Evolutionary conservation across 2,113 vertebrate genomes (phyloP).

Genomic region (Triplophysa tibetana): DNA sequence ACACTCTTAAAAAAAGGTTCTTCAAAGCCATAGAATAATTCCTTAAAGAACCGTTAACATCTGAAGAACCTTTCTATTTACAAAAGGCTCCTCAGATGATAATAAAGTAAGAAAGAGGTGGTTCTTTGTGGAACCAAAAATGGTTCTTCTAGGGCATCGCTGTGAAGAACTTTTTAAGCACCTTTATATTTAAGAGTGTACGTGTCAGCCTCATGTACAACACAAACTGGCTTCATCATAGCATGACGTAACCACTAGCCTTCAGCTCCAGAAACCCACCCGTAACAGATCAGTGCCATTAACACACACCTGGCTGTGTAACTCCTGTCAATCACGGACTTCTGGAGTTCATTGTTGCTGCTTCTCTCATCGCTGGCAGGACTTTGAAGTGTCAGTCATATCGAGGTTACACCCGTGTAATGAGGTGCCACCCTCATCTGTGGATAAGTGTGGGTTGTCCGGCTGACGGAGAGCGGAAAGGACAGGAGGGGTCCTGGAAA

Average conservation of each 20-base stretch:
- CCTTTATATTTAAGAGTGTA: too few species aligned
- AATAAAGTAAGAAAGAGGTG: too few species aligned
- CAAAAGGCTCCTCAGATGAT: too few species aligned
- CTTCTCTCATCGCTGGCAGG: conserved; percentile 29
- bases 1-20: too few species aligned
- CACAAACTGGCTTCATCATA: neutral
- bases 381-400: conserved; percentile 49
- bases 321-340: conserved; percentile 17
- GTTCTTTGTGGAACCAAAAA: too few species aligned
- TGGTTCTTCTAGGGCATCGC: too few species aligned
- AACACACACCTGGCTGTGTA: conserved; percentile 45
- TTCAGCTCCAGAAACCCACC: conserved; percentile 9
- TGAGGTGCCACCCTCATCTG: conserved; percentile 14
- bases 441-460: neutral
- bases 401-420: conserved; percentile 23
- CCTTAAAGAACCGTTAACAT: too few species aligned
- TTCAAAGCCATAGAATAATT: too few species aligned
- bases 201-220: neutral
- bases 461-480: neutral
- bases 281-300: conserved; percentile 6
- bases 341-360: conserved; percentile 32
- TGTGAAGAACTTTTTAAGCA: too few species aligned
- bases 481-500: neutral
- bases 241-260: conserved; percentile 10
- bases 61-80: too few species aligned